phyloP scores from a whole-genome alignment of 2,888 invertebrate genomes.

The Polydrusus tereticollis region DNA sequence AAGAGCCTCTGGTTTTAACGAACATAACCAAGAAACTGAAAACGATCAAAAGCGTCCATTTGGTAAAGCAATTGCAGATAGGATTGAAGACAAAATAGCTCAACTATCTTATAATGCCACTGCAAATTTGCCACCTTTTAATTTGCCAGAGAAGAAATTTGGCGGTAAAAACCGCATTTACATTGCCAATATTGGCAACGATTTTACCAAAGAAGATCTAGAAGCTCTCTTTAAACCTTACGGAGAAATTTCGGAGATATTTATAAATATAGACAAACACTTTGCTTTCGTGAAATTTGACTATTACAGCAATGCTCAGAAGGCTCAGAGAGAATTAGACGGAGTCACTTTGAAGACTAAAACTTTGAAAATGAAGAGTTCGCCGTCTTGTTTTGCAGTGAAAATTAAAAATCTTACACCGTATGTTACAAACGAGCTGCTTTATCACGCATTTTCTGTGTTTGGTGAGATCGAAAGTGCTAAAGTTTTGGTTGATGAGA shows the following conservation, averaged over 20 bases:
- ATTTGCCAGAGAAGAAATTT: constrained; percentile 85
- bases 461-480: constrained; percentile 93
- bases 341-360: constrained; percentile 83
- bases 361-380: constrained; percentile 91
- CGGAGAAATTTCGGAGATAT: constrained; percentile 93
- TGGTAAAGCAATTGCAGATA: constrained; percentile 41
- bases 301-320: constrained; percentile 91
- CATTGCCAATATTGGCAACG: constrained; percentile 88
- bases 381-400: constrained; percentile 93
- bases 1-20: not conserved
- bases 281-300: constrained; percentile 97
- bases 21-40: not conserved
- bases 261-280: constrained; percentile 94
- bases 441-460: constrained; percentile 88
- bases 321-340: constrained; percentile 94
- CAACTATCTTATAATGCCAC: constrained; percentile 73
- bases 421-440: constrained; percentile 93
- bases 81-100: constrained; percentile 60
- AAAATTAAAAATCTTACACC: constrained; percentile 93
- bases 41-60: not conserved
- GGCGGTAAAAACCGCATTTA: constrained; percentile 94
- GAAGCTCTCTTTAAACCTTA: constrained; percentile 85
- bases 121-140: constrained; percentile 80
- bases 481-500: constrained; percentile 93
- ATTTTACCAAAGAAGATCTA: constrained; percentile 90